A percentile compares a stretch with the other conserved stretches of the same genome.
These are phyloP conservation scores for Tauraco hartlaubi DNA, from an alignment of 2,797 vertebrate species.

Conservation along the genomic window DNA sequence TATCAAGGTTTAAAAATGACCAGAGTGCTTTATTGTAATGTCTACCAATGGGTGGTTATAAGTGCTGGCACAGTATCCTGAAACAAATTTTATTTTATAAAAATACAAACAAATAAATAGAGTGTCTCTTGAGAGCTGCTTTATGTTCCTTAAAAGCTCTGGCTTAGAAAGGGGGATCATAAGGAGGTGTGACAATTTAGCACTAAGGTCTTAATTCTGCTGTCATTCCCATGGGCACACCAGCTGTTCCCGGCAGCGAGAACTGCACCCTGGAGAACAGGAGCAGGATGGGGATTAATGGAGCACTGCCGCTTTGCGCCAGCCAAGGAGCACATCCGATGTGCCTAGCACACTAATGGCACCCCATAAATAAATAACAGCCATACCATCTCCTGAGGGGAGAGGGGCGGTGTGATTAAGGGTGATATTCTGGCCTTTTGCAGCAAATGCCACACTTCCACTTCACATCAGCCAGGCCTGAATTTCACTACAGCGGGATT, in stretches of 20 bases:
- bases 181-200: conserved; percentile 43
- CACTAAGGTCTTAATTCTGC: background rate
- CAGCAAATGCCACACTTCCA: background rate
- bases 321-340: background rate
- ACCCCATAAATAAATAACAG: conserved; percentile 31
- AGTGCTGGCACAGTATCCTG: background rate
- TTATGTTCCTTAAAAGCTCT: background rate
- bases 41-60: background rate
- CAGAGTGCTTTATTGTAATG: background rate
- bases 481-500: background rate
- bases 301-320: background rate
- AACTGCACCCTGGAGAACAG: background rate
- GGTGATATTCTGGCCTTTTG: background rate
- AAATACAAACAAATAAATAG: conserved; percentile 44
- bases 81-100: background rate
- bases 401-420: background rate
- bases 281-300: background rate
- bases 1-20: background rate
- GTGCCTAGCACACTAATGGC: conserved; percentile 17
- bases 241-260: background rate
- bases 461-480: background rate
- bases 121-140: background rate
- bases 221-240: background rate
- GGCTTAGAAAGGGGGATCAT: background rate
- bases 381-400: background rate